These are phyloP conservation scores for Zapornia atra DNA, from an alignment of 2,113 vertebrate species.

Conservation along the genomic window DNA sequence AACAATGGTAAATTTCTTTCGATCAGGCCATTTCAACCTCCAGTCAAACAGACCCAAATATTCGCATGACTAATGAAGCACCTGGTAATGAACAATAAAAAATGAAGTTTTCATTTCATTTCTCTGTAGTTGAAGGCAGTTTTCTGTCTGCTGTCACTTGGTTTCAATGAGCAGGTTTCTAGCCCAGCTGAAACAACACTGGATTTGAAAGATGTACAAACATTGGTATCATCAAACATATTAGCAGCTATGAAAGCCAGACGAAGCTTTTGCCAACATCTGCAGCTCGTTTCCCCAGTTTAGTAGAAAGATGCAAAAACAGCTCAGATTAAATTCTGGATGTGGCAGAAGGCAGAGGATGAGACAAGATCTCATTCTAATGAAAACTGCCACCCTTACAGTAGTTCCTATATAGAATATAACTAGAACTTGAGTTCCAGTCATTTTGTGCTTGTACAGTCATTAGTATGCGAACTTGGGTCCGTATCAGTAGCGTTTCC, in stretches of 20 bases:
- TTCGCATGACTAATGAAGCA: not conserved
- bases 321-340: not conserved
- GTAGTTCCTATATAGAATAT: not conserved
- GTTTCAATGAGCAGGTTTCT: constrained; percentile 5
- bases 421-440: not conserved
- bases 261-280: not conserved
- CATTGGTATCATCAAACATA: not conserved
- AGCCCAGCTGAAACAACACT: constrained; percentile 11
- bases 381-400: not conserved
- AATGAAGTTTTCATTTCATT: not conserved
- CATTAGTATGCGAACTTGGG: not conserved
- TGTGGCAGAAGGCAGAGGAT: not conserved
- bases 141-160: not conserved
- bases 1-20: not conserved
- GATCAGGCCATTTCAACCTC: not conserved
- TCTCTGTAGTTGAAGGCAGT: not conserved
- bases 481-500: not conserved
- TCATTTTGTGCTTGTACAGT: not conserved
- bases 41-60: not conserved
- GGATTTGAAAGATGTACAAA: constrained; percentile 7
- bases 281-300: not conserved
- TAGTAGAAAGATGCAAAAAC: not conserved
- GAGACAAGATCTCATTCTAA: not conserved
- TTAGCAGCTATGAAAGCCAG: constrained; percentile 22
- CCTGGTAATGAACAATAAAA: not conserved